A percentile compares a stretch with the other conserved stretches of the same genome.
Conservation (phyloP, 2,888 invertebrate species). For the Melangyna quadrimaculata region DNA sequence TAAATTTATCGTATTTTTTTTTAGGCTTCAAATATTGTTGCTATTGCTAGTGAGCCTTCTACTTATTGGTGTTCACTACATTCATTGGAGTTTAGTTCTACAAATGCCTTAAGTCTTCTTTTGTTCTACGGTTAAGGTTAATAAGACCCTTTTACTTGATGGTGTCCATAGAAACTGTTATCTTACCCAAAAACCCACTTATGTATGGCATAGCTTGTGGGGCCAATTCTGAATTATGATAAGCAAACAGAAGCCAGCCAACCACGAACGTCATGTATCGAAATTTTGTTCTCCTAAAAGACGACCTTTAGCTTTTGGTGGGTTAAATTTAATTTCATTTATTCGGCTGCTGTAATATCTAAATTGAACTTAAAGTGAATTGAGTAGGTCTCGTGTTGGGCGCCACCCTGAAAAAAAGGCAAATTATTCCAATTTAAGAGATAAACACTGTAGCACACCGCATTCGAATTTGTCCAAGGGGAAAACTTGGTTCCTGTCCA, state of each 20-base stretch:
- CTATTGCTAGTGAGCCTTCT: background rate
- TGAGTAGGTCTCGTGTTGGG: constrained; percentile 18
- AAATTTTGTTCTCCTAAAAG: background rate
- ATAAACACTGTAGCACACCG: constrained; percentile 40
- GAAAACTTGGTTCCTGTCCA: constrained; percentile 28
- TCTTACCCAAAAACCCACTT: constrained; percentile 12
- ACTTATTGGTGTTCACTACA: background rate
- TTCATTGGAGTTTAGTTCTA: background rate
- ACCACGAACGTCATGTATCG: constrained; percentile 26
- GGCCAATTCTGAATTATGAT: constrained; percentile 55
- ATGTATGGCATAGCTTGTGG: background rate
- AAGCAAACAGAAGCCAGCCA: constrained; percentile 49
- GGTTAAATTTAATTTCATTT: constrained; percentile 58
- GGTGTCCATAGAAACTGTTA: background rate
- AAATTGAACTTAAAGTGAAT: constrained; percentile 54
- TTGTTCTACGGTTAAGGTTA: background rate
- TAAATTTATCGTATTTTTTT: constrained; percentile 27
- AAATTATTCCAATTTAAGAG: constrained; percentile 62
- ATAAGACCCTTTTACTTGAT: background rate
- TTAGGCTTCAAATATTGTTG: background rate
- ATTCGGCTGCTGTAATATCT: constrained; percentile 56
- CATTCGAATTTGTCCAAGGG: constrained; percentile 46
- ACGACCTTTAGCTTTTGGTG: background rate
- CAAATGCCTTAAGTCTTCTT: constrained; percentile 12
- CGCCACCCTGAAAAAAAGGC: constrained; percentile 18